Conservation (phyloP, 2,888 invertebrate genomes). For the Agrochola lota region DNA sequence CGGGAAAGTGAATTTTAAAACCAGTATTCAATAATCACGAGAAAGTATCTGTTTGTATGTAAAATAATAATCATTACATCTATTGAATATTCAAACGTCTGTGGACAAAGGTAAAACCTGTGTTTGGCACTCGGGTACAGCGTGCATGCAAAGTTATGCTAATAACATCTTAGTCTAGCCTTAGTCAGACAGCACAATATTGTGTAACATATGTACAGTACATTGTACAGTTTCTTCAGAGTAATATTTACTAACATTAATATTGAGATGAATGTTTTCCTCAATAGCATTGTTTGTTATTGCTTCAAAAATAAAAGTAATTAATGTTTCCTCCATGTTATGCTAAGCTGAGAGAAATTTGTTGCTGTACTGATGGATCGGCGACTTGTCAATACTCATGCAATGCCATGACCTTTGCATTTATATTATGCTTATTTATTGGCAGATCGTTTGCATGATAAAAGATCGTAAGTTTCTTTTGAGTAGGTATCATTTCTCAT, state of each 20-base stretch:
- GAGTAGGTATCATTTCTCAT: conserved; percentile 37
- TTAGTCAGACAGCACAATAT: conserved; percentile 59
- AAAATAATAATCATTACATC: conserved; percentile 56
- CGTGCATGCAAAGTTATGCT: conserved; percentile 66
- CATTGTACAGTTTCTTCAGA: conserved; percentile 44
- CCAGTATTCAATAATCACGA: conserved; percentile 22
- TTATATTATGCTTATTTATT: conserved; percentile 49
- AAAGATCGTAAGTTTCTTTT: conserved; percentile 37
- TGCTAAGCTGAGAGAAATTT: conserved; percentile 27
- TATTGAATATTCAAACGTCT: conserved; percentile 63
- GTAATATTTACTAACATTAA: conserved; percentile 51
- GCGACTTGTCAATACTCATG: conserved; percentile 41
- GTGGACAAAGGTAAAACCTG: conserved; percentile 55
- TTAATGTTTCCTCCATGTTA: conserved; percentile 16
- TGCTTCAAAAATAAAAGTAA: conserved; percentile 16
- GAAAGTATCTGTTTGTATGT: conserved; percentile 52
- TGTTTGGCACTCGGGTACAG: conserved; percentile 63
- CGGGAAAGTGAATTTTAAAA: conserved; percentile 5
- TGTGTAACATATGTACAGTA: conserved; percentile 54
- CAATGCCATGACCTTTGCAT: conserved; percentile 44
- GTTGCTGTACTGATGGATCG: conserved; percentile 42
- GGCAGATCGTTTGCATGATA: conserved; percentile 44
- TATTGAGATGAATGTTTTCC: conserved; percentile 42
- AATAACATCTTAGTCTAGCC: conserved; percentile 63
- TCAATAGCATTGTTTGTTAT: conserved; percentile 20